Evolutionary conservation across 2,888 invertebrate genomes (phyloP), one percentile per base, ranked within the genome.

Genomic region (Dendrolimus pini): DNA sequence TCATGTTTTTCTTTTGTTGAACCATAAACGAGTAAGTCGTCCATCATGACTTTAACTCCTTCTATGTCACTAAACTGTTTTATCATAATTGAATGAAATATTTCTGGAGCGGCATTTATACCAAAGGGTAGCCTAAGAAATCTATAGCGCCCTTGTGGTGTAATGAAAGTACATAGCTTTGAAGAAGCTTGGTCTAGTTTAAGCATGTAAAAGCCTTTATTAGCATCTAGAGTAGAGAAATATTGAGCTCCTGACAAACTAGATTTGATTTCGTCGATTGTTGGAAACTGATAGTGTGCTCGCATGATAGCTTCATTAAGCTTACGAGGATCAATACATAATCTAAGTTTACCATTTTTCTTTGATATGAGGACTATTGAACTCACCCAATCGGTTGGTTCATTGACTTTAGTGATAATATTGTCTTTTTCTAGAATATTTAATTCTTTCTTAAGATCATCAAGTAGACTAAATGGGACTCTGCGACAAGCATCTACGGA

Each of bases 121-220:
- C 59, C 59, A 61, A 59, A 57, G 14, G 59, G 59, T 14, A 58
- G 47, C 54, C 54, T 54, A n/a, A 47, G 9, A 42, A 52, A 52
- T 52, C 52, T 56, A 54, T 58, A 58, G 7, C 58, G 30, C 7
- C 58, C 58, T 7, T 13, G 12, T 30, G 64, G 63, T 12, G 65
- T 65, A 9, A 58, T 62, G 18, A 65, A 65, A 7, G 62, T 65
- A 53, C 65, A 67, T 0, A 65, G 57, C 9, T 60, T 59, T 0
- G 64, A 61, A 7, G 58, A 57, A 12, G 18, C 52, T n/a, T 64
- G 60, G 30, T 30, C 12, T 10, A 69, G 47, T 10, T 52, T 53
- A 8, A 67, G 47, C 62, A 63, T 65, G 58, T 61, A 69, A 55
- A 66, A 68, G 1, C 68, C 69, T 57, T 63, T 65, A 54, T 61